Evolutionary conservation across 2,888 invertebrate species (phyloP).

Genomic region (Boloria euphrosyne): DNA sequence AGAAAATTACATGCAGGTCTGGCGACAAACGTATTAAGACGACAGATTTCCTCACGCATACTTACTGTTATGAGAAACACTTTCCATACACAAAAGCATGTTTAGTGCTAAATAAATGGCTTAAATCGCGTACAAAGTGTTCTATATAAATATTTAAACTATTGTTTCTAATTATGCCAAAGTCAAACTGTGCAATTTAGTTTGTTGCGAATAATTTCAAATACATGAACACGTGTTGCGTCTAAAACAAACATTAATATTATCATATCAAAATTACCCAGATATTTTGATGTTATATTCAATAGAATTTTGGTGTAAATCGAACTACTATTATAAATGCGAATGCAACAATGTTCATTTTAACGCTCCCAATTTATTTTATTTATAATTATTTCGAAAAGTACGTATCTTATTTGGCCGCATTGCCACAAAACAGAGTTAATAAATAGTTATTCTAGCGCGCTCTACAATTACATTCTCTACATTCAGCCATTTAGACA

Average conservation of each 20-base stretch:
- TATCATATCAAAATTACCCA: too few relatives aligned
- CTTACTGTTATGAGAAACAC: background rate
- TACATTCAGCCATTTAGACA: conserved; percentile 20
- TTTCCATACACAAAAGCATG: background rate
- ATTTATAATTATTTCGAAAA: background rate
- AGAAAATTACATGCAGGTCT: conserved; percentile 3
- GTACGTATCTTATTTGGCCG: conserved; percentile 2
- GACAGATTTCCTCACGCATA: conserved; percentile 1
- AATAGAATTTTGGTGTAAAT: too few relatives aligned
- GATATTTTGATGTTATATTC: too few relatives aligned
- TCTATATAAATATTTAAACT: background rate
- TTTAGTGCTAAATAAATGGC: background rate
- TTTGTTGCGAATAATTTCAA: too few relatives aligned
- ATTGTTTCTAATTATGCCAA: too few relatives aligned
- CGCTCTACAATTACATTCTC: conserved; percentile 28
- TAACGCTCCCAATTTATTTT: too few relatives aligned
- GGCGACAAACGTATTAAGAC: conserved; percentile 9
- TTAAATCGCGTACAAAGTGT: background rate
- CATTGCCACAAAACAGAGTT: conserved; percentile 13
- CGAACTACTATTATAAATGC: too few relatives aligned
- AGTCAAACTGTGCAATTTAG: too few relatives aligned
- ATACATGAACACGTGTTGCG: too few relatives aligned
- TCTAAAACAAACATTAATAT: too few relatives aligned
- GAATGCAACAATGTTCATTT: too few relatives aligned
- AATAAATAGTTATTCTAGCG: conserved; percentile 24